These are phyloP conservation scores for Cephonodes hylas DNA, from an alignment of 2,888 invertebrate species.

Conservation along the genomic window DNA sequence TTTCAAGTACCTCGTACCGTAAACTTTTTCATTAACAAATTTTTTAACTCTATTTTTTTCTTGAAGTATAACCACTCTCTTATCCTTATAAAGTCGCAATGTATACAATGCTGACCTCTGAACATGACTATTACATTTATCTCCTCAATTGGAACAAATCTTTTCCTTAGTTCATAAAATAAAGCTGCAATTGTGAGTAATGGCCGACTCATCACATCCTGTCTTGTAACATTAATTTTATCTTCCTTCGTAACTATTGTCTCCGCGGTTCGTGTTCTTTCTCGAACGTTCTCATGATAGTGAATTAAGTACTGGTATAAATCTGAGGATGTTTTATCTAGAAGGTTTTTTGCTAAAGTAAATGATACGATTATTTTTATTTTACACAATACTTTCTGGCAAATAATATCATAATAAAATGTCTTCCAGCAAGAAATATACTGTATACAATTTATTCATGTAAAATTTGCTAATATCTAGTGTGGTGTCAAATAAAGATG, in stretches of 20 bases:
- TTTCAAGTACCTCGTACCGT: too few relatives aligned
- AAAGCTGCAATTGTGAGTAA: conserved; percentile 34
- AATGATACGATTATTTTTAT: neutral
- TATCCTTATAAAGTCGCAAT: too few relatives aligned
- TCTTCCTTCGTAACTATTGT: neutral
- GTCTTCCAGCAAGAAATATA: too few relatives aligned
- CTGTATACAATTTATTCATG: too few relatives aligned
- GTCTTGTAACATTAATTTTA: conserved; percentile 26
- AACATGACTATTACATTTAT: conserved; percentile 19
- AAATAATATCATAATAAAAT: too few relatives aligned
- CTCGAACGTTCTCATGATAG: neutral
- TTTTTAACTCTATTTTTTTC: too few relatives aligned
- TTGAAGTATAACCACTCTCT: too few relatives aligned
- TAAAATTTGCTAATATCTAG: too few relatives aligned
- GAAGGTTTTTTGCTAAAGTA: neutral
- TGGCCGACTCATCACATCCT: conserved; percentile 24
- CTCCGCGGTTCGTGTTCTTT: neutral
- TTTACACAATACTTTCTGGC: too few relatives aligned
- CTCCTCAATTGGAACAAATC: conserved; percentile 28
- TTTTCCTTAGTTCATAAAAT: conserved; percentile 25
- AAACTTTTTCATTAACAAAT: too few relatives aligned
- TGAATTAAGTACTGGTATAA: neutral
- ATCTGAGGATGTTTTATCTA: neutral
- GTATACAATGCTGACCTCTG: conserved; percentile 14
- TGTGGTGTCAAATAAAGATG: too few relatives aligned